Base-by-base conservation (phyloP, 2,113 vertebrate genomes). In the Pithys albifrons region DNA sequence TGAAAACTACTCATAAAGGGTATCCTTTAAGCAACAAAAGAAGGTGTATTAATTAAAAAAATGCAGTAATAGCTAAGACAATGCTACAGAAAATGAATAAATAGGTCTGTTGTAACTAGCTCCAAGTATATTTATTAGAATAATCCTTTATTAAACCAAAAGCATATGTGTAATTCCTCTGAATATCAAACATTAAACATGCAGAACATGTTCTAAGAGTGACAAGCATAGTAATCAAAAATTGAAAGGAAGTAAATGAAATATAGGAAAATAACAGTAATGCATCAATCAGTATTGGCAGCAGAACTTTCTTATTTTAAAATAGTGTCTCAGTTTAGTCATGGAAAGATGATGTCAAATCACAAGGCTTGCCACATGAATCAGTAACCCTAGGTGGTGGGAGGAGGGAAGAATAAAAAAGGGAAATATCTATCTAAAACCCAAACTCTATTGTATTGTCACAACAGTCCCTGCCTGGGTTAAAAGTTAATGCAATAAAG, bases 161-260 rank as follows among this genome's bases (percentile, higher is more conserved):
- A 66, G 41, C 5, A 72, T 65, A 39, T 41, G 57, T 55, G 12
- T 11, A 85, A 88, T 83, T 74, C 23, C n/a, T 80, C 57, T 81
- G 58, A 91, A 73, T 76, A 92, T 89, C 61, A 91, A 73, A 76
- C 14, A 91, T 82, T 80, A 84, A 89, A 61, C 9, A 91, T 70
- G 62, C 59, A 73, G 25, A 82, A 19, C 59, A 64, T 22, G 25
- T 62, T 89, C 37, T 65, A 79, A 82, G 71, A 76, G 27, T 66
- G 85, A 89, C 75, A 93, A 88, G 87, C 45, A 61, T 39, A 66
- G 46, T 19, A 94, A 91, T 12, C 75, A 29, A 87, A 94, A 93
- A 78, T 45, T 71, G 54, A 81, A 84, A 77, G 37, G 19, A 43
- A 86, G 18, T 6, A 90, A 91, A 70, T 58, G 13, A 91, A 83